Evolutionary conservation across 1,140 invertebrate species (phyloP), one percentile per base, ranked within the genome.

Genomic region (Pemphigus obesinymphae): DNA sequence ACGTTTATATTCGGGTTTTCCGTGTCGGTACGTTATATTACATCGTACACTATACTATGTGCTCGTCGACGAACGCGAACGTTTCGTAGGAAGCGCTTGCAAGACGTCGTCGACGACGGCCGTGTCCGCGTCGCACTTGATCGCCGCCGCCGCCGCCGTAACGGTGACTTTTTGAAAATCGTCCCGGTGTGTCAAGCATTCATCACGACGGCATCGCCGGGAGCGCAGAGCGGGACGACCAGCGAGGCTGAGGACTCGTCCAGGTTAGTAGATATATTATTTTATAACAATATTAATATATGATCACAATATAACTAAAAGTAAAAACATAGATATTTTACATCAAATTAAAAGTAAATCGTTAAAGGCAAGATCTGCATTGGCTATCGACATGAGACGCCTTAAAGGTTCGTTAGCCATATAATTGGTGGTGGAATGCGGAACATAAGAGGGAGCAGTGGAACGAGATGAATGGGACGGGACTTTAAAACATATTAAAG

Each of bases 231-330:
- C 76, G 76, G 76, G 76, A 80, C 76, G 76, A 80, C 76, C 76
- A 80, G 76, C 76, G 76, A 80, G 76, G 76, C 76, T 80, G 76
- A 80, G 76, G 76, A 80, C 76, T 80, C 76, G 76, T 80, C 76
- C 76, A 80, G 76, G 76, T 80, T 17, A 43, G 76, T 61, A 11
- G 10, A 40, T 8, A 53, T 13, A 37, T 8, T 5, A n/a, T 6
- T 23, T 13, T 26, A 72, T 45, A 66, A 7, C n/a, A 26, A 55
- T 26, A 29, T 31, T 61, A 29, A 4, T 31, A 53, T 23, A 48
- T 48, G 10, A 55, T 23, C n/a, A 26, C 53, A 55, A 53, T 53
- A 53, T 55, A n/a, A n/a, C n/a, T n/a, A n/a, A n/a, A n/a, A n/a
- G n/a, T n/a, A n/a, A n/a, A n/a, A n/a, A n/a, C n/a, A n/a, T n/a